phyloP scores from a whole-genome alignment of 30 jellyfish, hydroid and myxozoan species.

The Turritopsis dohrnii region DNA sequence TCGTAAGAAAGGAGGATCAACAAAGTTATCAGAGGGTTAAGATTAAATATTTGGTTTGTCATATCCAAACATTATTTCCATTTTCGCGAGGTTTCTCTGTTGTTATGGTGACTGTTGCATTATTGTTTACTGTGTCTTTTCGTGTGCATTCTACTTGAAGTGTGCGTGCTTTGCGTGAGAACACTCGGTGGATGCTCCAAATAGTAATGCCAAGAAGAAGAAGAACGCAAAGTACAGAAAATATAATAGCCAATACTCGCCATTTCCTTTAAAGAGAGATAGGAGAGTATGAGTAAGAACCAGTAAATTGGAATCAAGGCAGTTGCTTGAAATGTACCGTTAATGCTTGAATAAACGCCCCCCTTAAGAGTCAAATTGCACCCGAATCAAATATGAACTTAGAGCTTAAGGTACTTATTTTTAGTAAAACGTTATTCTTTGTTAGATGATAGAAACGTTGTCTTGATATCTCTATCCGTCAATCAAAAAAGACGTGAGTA shows the following conservation, averaged over 20 bases:
- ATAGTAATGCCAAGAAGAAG: neutral
- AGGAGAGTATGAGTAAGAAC: neutral
- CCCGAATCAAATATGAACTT: too few species aligned
- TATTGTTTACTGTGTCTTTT: neutral
- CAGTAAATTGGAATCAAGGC: neutral
- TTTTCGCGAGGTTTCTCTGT: neutral
- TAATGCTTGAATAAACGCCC: too few species aligned
- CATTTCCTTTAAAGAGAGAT: neutral
- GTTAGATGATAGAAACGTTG: too few species aligned
- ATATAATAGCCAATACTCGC: neutral
- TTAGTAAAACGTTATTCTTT: too few species aligned
- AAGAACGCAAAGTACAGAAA: constrained; percentile 3
- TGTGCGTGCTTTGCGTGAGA: neutral
- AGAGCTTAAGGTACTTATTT: too few species aligned
- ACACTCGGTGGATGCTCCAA: neutral
- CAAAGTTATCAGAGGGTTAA: neutral
- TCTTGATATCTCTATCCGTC: too few species aligned
- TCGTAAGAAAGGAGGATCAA: neutral
- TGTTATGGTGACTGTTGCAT: neutral
- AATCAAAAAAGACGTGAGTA: too few species aligned
- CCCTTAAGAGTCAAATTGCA: too few species aligned
- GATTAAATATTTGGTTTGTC: neutral
- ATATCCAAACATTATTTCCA: constrained; percentile 1
- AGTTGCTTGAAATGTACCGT: too few species aligned
- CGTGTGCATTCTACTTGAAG: neutral